Percentiles rank a stretch among this genome's conserved stretches.
Evolutionary conservation across 2,113 vertebrate genomes (phyloP).

Genomic region (Lates calcarifer): DNA sequence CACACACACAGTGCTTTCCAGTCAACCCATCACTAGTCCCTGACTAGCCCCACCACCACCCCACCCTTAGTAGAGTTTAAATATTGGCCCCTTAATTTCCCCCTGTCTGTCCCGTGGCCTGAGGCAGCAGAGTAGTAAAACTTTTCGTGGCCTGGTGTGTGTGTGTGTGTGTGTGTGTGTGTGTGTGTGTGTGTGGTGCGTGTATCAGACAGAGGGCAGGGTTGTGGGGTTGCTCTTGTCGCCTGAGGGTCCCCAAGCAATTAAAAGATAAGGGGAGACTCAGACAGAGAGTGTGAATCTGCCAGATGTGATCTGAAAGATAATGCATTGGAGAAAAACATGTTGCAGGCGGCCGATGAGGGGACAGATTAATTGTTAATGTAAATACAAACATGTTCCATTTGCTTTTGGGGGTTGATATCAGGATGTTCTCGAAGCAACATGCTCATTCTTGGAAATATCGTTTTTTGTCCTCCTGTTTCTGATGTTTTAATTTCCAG

Average conservation of each 20-base stretch:
- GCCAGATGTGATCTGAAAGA: conserved; percentile 62
- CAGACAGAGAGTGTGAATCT: conserved; percentile 56
- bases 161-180: conserved; percentile 2
- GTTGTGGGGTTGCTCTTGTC: conserved; percentile 49
- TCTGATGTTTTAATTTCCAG: not conserved
- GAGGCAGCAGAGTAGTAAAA: conserved; percentile 49
- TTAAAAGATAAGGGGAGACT: conserved; percentile 79
- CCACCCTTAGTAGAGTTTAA: conserved; percentile 12
- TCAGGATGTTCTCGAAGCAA: conserved; percentile 22
- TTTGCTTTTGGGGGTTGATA: conserved; percentile 1
- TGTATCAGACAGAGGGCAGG: conserved; percentile 38
- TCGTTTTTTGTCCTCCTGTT: not conserved
- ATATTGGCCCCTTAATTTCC: conserved; percentile 46
- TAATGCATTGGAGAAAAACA: conserved; percentile 37
- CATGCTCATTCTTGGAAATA: not conserved
- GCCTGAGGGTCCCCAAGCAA: conserved; percentile 71
- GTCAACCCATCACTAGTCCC: conserved; percentile 28
- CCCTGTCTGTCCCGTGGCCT: conserved; percentile 24
- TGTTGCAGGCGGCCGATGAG: conserved; percentile 10
- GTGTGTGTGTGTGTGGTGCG: conserved; percentile 16
- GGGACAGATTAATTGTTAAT: conserved; percentile 49
- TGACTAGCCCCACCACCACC: conserved; percentile 2
- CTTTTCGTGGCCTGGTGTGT: conserved; percentile 33
- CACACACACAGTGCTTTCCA: conserved; percentile 16
- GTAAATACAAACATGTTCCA: conserved; percentile 61